A percentile compares a stretch with the other conserved stretches of the same genome.
phyloP scores from a whole-genome alignment of 2,797 vertebrate species.

The Aldrovandia affinis region DNA sequence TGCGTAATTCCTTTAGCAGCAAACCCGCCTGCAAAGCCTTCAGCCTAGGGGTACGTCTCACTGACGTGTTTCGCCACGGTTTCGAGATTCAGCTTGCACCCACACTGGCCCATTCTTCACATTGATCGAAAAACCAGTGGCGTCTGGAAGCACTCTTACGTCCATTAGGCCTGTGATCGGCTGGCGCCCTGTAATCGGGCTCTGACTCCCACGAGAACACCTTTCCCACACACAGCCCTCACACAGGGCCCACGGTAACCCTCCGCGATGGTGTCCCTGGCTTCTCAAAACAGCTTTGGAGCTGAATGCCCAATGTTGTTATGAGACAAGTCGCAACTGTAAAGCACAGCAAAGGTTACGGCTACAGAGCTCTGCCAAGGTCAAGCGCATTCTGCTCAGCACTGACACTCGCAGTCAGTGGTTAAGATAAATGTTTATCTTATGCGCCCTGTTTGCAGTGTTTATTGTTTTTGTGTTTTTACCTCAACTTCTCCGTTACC shows the following conservation, averaged over 20 bases:
- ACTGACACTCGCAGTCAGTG: not conserved
- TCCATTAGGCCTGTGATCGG: not conserved
- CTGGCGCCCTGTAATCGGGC: not conserved
- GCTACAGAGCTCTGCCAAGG: not conserved
- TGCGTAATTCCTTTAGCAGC: not conserved
- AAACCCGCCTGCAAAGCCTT: not conserved
- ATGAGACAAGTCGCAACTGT: not conserved
- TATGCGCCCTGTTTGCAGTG: too few species aligned
- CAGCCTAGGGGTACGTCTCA: not conserved
- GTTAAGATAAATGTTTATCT: not conserved
- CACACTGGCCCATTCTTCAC: not conserved
- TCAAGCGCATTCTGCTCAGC: not conserved
- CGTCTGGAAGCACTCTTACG: not conserved
- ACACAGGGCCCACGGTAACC: not conserved
- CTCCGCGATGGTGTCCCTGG: not conserved
- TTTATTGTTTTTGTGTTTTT: too few species aligned
- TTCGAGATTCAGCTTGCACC: not conserved
- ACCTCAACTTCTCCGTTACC: too few species aligned
- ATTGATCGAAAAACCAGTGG: slow-evolving; percentile 2
- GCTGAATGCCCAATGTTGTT: not conserved
- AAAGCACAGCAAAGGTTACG: not conserved
- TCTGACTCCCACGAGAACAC: not conserved
- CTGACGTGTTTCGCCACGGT: not conserved
- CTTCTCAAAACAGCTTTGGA: not conserved
- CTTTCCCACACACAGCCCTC: not conserved